phyloP scores from a whole-genome alignment of 2,888 invertebrate genomes.

The Lasioglossum figueresi region DNA sequence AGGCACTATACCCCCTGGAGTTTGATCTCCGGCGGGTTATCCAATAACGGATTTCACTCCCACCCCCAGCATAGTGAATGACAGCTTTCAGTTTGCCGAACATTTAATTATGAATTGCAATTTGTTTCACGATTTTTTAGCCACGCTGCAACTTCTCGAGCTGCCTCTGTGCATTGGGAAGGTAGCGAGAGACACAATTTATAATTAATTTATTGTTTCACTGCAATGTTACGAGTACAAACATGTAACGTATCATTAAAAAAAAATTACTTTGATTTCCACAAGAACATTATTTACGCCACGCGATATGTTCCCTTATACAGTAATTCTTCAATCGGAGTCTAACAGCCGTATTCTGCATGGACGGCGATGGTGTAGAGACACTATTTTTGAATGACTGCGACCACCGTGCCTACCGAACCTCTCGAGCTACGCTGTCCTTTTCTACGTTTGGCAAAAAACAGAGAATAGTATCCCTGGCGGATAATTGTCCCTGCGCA shows the following conservation, averaged over 20 bases:
- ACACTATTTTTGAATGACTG: too few species aligned
- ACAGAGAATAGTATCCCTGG: too few species aligned
- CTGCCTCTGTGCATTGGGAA: not conserved
- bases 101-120: not conserved
- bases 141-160: not conserved
- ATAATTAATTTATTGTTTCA: not conserved
- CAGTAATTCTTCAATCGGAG: too few species aligned
- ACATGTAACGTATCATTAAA: not conserved
- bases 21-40: not conserved
- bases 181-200: too few species aligned
- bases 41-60: constrained; percentile 1
- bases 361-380: too few species aligned
- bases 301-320: not conserved
- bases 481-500: too few species aligned
- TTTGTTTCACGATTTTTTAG: not conserved
- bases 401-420: too few species aligned
- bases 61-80: not conserved
- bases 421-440: too few species aligned
- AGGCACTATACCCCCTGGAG: not conserved
- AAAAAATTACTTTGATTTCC: not conserved
- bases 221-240: not conserved
- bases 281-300: too few species aligned
- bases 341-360: too few species aligned
- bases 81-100: not conserved
- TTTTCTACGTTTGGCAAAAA: too few species aligned